Evolutionary conservation across 1,140 invertebrate genomes (phyloP).

Genomic region (Solenopsis fugax): DNA sequence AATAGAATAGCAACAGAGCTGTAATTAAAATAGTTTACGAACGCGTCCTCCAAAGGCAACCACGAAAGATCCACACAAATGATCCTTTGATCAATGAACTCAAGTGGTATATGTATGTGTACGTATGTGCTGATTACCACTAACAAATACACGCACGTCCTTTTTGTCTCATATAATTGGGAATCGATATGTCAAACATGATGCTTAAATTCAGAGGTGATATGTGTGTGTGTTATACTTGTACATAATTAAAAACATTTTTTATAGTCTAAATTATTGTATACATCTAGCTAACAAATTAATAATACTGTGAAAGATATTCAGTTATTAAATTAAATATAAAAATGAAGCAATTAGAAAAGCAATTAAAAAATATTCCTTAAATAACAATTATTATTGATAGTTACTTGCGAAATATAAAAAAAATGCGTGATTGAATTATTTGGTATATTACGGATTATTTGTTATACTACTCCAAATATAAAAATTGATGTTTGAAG

Average conservation of each 20-base stretch:
- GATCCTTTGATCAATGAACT: slow-evolving; percentile 64
- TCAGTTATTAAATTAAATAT: slow-evolving; percentile 5
- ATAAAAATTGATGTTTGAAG: background rate
- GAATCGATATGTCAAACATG: slow-evolving; percentile 34
- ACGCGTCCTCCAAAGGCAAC: slow-evolving; percentile 65
- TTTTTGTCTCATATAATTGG: slow-evolving; percentile 74
- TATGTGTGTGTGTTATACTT: background rate
- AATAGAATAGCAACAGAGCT: slow-evolving; percentile 65
- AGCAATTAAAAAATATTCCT: background rate
- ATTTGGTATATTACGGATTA: background rate
- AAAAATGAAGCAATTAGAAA: background rate
- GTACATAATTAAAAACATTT: background rate
- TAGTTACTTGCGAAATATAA: background rate
- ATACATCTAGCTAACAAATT: background rate
- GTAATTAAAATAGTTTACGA: slow-evolving; percentile 84
- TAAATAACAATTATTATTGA: background rate
- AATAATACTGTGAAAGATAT: background rate
- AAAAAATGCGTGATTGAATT: slow-evolving; percentile 10
- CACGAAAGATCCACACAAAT: slow-evolving; percentile 58
- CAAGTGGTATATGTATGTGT: slow-evolving; percentile 8
- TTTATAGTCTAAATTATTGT: background rate
- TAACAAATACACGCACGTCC: slow-evolving; percentile 74
- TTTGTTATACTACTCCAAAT: background rate
- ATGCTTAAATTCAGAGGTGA: background rate
- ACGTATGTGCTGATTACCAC: slow-evolving; percentile 40